phyloP scores from a whole-genome alignment of 2,113 vertebrate genomes.

The Argyrosomus japonicus region DNA sequence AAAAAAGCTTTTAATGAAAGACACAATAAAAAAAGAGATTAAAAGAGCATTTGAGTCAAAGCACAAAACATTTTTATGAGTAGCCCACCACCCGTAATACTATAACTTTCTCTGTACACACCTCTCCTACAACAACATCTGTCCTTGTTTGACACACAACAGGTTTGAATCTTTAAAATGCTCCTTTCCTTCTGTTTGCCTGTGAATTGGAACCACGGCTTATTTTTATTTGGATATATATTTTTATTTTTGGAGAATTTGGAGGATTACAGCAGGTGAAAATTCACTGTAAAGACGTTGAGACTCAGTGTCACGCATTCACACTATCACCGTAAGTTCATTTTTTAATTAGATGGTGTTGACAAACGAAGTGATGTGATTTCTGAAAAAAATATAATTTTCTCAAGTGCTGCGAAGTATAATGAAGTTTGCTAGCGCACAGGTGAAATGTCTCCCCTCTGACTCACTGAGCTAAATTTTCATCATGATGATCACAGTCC shows the following conservation, averaged over 20 bases:
- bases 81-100: neutral
- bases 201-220: neutral
- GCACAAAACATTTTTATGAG: neutral
- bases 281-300: constrained; percentile 1
- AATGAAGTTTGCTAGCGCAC: constrained; percentile 27
- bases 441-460: constrained; percentile 53
- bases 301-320: constrained; percentile 36
- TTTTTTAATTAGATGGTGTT: constrained; percentile 43
- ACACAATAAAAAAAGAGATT: neutral
- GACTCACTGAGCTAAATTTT: constrained; percentile 53
- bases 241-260: neutral
- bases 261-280: constrained; percentile 24
- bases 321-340: neutral
- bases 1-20: neutral
- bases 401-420: constrained; percentile 47
- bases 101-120: neutral
- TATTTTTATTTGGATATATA: neutral
- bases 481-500: constrained; percentile 38
- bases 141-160: neutral
- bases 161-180: neutral
- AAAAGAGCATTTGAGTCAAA: neutral
- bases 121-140: neutral
- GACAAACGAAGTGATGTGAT: constrained; percentile 14
- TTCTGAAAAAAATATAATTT: constrained; percentile 45
- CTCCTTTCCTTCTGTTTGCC: neutral